These are phyloP conservation scores for Zeugodacus cucurbitae DNA, from an alignment of 1,140 invertebrate species.

Conservation along the genomic window DNA sequence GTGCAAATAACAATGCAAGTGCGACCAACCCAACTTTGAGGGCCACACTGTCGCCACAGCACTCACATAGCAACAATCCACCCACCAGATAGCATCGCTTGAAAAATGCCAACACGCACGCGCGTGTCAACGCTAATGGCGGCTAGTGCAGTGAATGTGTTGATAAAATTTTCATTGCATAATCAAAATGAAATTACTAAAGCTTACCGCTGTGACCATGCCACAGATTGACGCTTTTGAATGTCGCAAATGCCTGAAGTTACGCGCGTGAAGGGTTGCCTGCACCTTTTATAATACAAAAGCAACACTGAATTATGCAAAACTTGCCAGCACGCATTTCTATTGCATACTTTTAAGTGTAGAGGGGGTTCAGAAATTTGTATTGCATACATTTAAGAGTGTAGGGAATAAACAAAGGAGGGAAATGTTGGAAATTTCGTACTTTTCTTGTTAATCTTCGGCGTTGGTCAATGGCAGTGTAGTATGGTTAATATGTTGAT, in stretches of 20 bases:
- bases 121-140: neutral
- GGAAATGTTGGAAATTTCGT: too few relatives aligned
- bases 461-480: too few relatives aligned
- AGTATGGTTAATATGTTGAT: too few relatives aligned
- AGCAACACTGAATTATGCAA: neutral
- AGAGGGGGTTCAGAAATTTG: neutral
- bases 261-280: neutral
- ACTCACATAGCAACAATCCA: neutral
- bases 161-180: constrained; percentile 3
- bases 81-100: neutral
- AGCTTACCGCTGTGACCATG: neutral
- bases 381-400: neutral
- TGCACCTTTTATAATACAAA: neutral
- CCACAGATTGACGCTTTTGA: neutral
- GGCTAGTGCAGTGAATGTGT: neutral
- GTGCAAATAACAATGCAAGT: neutral
- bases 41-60: neutral
- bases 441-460: too few relatives aligned
- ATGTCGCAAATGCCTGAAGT: neutral
- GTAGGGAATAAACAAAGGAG: too few relatives aligned
- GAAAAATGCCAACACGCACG: constrained; percentile 2
- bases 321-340: neutral
- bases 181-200: constrained; percentile 21
- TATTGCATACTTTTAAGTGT: neutral
- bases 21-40: neutral